Evolutionary conservation across 2,888 invertebrate genomes (phyloP).

Genomic region (Drosophila borborema): DNA sequence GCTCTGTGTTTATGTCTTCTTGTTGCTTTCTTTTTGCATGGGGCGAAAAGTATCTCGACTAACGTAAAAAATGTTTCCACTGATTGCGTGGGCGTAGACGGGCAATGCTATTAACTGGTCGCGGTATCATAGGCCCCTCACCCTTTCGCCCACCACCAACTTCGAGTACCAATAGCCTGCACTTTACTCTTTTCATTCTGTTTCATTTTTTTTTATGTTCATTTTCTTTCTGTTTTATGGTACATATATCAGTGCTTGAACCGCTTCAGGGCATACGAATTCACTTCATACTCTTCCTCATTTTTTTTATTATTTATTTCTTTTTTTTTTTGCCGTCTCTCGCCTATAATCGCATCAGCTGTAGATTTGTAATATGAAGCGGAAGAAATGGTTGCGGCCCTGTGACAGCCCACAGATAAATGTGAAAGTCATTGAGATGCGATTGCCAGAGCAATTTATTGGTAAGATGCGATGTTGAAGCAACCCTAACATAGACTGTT

Average conservation of each 20-base stretch:
- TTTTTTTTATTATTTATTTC: constrained; percentile 4
- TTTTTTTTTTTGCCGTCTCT: constrained; percentile 10
- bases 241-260: constrained; percentile 41
- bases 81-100: constrained; percentile 74
- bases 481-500: neutral
- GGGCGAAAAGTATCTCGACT: constrained; percentile 39
- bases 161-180: constrained; percentile 42
- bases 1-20: constrained; percentile 34
- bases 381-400: constrained; percentile 50
- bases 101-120: constrained; percentile 71
- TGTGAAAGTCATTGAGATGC: constrained; percentile 30
- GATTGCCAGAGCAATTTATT: constrained; percentile 33
- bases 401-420: constrained; percentile 14
- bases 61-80: constrained; percentile 48
- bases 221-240: constrained; percentile 33
- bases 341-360: constrained; percentile 70
- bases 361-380: constrained; percentile 68
- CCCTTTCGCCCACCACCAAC: constrained; percentile 21
- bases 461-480: constrained; percentile 19
- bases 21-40: constrained; percentile 13
- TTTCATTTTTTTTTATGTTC: constrained; percentile 1
- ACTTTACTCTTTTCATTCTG: constrained; percentile 7
- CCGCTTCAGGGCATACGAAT: constrained; percentile 45
- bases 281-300: constrained; percentile 6
- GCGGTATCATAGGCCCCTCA: constrained; percentile 36